Conservation (phyloP, 1,140 invertebrate genomes). For the Pseudomyrmex dendroicus region DNA sequence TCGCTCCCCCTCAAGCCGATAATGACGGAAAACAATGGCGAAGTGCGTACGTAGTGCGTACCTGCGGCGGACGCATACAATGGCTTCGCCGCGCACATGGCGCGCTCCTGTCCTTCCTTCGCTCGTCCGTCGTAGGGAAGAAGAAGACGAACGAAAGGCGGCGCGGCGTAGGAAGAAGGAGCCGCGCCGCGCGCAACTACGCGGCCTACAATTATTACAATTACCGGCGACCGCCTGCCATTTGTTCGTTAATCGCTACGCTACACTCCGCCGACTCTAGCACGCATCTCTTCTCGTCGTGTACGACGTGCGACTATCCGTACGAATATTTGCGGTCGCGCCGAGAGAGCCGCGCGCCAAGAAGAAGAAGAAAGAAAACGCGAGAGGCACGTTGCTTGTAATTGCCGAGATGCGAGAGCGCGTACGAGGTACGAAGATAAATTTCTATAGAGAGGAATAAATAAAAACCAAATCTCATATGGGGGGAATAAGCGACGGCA, state of each 20-base stretch:
- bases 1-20: constrained; percentile 62
- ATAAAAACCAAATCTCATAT: neutral
- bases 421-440: neutral
- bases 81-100: constrained; percentile 80
- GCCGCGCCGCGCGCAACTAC: constrained; percentile 35
- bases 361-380: constrained; percentile 26
- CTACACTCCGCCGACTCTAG: constrained; percentile 69
- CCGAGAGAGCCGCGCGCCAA: constrained; percentile 15
- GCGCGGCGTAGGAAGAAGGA: constrained; percentile 68
- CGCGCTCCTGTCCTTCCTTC: constrained; percentile 67
- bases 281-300: constrained; percentile 45
- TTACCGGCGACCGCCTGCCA: constrained; percentile 82
- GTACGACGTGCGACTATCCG: constrained; percentile 65
- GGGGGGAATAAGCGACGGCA: neutral
- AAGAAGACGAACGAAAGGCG: constrained; percentile 36
- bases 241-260: constrained; percentile 84
- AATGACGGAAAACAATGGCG: constrained; percentile 80
- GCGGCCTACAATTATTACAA: constrained; percentile 83
- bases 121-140: constrained; percentile 27
- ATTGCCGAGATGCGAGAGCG: constrained; percentile 44
- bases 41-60: constrained; percentile 30
- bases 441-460: constrained; percentile 11
- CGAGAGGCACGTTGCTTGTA: constrained; percentile 39
- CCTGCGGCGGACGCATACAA: constrained; percentile 61
- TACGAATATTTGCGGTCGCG: constrained; percentile 78